Evolutionary conservation across 1,140 invertebrate genomes (phyloP), one percentile per base, ranked within the genome.

Genomic region (Zaprionus vittiger): DNA sequence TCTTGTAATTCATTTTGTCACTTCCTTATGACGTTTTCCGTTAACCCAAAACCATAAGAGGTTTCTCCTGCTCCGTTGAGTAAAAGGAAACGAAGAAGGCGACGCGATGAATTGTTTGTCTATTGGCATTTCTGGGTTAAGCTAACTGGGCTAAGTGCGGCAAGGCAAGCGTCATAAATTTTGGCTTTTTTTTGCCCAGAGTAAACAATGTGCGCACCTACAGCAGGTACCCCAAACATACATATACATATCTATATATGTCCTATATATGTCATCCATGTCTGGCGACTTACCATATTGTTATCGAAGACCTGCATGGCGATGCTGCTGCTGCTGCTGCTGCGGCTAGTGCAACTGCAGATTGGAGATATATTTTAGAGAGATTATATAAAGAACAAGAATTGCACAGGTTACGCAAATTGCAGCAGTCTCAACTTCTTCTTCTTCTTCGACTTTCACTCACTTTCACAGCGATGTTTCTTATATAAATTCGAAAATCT

Each of bases 301-400:
- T 86, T 92, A 77, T 92, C 91, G 75, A 92, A 92, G 61, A 92
- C 91, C 79, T 92, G 91, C 91, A 92, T 92, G 67, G 54, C 66
- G 55, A 20, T 20, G 49, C 65, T 70, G 68, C 20, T 62, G 67
- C 37, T 70, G 52, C 44, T 65, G 44, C 65, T 70, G 68, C 52
- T 56, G 76, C 26, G 62, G 67, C 38, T 70, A 47, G 52, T 57
- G 44, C 37, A n/a, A 38, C 65, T 75, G 67, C 47, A 49, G 47
- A 49, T 56, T 79, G 9, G 24, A 15, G 15, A 28, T 49, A 41
- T 41, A 41, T 41, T 47, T 47, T 52, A 52, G 20, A 49, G 20
- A 52, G 20, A 52, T 52, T 52, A 52, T 52, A 24, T 52, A 24
- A 52, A 5, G 41, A 47, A 17, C n/a, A 9, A 17, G n/a, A n/a